phyloP scores from a whole-genome alignment of 2,888 invertebrate genomes.

The Cheilosia grossa region DNA sequence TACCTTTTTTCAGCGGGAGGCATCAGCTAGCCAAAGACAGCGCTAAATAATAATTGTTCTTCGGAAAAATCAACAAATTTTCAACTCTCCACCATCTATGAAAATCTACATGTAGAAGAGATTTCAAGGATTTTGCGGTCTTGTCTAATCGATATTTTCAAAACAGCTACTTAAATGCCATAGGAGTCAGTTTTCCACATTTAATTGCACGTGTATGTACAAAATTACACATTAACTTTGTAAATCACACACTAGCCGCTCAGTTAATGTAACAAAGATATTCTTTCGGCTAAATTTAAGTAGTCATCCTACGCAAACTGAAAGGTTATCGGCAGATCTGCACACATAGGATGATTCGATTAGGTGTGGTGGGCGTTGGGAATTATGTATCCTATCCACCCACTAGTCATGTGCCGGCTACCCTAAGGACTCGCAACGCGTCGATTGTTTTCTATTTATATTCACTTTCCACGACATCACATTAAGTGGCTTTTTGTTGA shows the following conservation, averaged over 20 bases:
- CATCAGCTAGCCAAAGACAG: too few species aligned
- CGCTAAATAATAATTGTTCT: too few species aligned
- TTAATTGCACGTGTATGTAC: too few species aligned
- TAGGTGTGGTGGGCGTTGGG: constrained; percentile 45
- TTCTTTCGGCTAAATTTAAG: constrained; percentile 21
- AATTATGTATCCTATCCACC: constrained; percentile 29
- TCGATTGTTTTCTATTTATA: constrained; percentile 58
- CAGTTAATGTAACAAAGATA: constrained; percentile 24
- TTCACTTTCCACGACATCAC: constrained; percentile 47
- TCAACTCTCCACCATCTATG: too few species aligned
- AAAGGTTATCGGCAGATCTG: constrained; percentile 62
- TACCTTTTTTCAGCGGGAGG: too few species aligned
- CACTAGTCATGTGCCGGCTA: constrained; percentile 24
- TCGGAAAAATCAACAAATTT: too few species aligned
- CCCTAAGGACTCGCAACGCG: constrained; percentile 20
- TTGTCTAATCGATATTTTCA: too few species aligned
- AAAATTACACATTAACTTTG: too few species aligned
- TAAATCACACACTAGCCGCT: background rate
- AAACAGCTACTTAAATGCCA: too few species aligned
- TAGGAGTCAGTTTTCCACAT: too few species aligned
- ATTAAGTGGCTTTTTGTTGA: constrained; percentile 39
- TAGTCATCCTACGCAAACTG: constrained; percentile 37
- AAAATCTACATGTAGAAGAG: too few species aligned
- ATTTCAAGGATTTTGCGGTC: too few species aligned
- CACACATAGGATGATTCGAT: constrained; percentile 49